Conservation (phyloP, 2,797 vertebrate species). For the Potorous gilbertii region DNA sequence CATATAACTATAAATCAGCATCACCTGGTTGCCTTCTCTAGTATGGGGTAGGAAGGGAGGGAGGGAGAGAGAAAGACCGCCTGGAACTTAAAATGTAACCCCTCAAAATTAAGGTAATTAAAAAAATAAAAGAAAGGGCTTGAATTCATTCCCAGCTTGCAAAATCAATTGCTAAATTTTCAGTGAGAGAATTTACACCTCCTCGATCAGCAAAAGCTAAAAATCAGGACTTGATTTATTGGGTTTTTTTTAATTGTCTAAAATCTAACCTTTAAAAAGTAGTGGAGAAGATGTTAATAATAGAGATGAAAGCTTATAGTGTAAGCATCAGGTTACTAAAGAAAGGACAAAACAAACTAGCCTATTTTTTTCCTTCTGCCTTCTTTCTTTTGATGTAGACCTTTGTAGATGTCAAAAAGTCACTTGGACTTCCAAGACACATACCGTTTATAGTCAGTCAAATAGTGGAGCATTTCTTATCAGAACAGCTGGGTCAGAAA, state of each 20-base stretch:
- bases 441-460: background rate
- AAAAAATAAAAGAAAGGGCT: background rate
- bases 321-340: background rate
- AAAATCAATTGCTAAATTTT: background rate
- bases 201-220: background rate
- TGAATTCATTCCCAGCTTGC: background rate
- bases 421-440: background rate
- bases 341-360: background rate
- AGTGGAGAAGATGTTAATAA: background rate
- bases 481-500: background rate
- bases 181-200: background rate
- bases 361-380: background rate
- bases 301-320: background rate
- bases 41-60: background rate
- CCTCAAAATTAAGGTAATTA: background rate
- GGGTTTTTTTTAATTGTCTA: background rate
- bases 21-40: background rate
- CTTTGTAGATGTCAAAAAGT: background rate
- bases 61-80: background rate
- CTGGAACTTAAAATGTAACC: background rate
- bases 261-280: background rate
- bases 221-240: background rate
- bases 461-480: background rate
- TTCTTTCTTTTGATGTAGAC: background rate
- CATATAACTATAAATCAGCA: background rate